These are phyloP conservation scores for Noctua janthe DNA, from an alignment of 2,888 invertebrate genomes.

Conservation along the genomic window DNA sequence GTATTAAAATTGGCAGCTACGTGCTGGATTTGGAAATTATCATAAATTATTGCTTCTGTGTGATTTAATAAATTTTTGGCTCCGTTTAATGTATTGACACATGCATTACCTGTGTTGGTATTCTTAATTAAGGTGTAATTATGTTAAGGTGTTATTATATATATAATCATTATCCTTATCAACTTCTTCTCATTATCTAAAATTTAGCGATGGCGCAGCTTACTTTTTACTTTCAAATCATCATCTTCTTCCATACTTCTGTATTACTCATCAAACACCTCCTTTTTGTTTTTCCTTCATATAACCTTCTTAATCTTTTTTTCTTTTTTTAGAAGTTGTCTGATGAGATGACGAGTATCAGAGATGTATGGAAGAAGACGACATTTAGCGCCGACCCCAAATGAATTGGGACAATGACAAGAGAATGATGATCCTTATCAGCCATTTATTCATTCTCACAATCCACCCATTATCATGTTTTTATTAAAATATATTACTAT, in stretches of 20 bases:
- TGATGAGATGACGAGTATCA: no score
- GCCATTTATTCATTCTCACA: background rate
- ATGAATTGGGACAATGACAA: no score
- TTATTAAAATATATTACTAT: no score
- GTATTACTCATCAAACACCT: background rate
- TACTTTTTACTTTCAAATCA: background rate
- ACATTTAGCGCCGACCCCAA: no score
- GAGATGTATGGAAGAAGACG: no score
- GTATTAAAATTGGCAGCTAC: slow-evolving; percentile 53
- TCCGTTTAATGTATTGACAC: background rate
- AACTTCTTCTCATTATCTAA: background rate
- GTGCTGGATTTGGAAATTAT: slow-evolving; percentile 42
- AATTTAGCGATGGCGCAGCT: no score
- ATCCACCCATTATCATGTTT: background rate
- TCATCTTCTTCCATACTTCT: no score
- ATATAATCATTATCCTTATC: background rate
- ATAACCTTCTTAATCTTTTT: no score
- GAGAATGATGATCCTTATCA: background rate
- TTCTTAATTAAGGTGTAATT: background rate
- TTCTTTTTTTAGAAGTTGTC: no score
- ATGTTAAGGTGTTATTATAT: no score
- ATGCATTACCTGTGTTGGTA: background rate
- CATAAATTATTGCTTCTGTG: slow-evolving; percentile 30
- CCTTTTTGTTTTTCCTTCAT: no score
- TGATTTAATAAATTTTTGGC: slow-evolving; percentile 5